These are phyloP conservation scores for Tineola bisselliella DNA, from an alignment of 2,888 invertebrate species.

Conservation along the genomic window DNA sequence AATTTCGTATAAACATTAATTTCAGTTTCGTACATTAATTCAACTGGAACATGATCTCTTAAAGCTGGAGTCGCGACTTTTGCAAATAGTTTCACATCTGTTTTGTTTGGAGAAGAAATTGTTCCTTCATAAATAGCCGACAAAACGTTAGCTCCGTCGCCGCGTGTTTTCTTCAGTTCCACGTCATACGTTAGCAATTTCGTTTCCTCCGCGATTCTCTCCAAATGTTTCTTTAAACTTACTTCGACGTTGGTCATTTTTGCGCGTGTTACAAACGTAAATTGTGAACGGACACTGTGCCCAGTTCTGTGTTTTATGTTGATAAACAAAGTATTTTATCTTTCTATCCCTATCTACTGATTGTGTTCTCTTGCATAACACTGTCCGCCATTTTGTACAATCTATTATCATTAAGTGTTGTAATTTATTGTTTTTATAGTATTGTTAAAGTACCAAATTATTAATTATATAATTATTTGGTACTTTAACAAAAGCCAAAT, in stretches of 20 bases:
- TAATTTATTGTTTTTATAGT: background rate
- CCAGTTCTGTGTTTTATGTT: background rate
- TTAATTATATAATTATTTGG: too few species aligned
- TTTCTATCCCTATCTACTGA: background rate
- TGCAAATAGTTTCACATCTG: conserved; percentile 30
- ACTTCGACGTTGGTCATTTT: background rate
- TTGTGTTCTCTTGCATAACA: background rate
- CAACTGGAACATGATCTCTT: conserved; percentile 15
- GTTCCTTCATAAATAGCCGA: conserved; percentile 26
- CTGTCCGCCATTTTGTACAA: background rate
- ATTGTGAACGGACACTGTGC: background rate
- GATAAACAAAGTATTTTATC: conserved; percentile 3
- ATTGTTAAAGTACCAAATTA: too few species aligned
- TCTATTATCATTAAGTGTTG: background rate
- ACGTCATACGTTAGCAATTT: conserved; percentile 20
- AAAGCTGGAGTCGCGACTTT: conserved; percentile 30
- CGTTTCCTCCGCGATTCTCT: conserved; percentile 18
- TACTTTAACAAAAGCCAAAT: too few species aligned
- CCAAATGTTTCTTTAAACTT: conserved; percentile 9
- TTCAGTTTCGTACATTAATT: conserved; percentile 14
- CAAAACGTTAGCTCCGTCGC: conserved; percentile 35
- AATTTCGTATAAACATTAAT: conserved; percentile 15
- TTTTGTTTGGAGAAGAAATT: conserved; percentile 18
- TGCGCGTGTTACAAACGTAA: background rate
- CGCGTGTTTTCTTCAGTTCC: conserved; percentile 23